Base-by-base conservation (phyloP, 2,888 invertebrate species). In the Atrina japonica region DNA sequence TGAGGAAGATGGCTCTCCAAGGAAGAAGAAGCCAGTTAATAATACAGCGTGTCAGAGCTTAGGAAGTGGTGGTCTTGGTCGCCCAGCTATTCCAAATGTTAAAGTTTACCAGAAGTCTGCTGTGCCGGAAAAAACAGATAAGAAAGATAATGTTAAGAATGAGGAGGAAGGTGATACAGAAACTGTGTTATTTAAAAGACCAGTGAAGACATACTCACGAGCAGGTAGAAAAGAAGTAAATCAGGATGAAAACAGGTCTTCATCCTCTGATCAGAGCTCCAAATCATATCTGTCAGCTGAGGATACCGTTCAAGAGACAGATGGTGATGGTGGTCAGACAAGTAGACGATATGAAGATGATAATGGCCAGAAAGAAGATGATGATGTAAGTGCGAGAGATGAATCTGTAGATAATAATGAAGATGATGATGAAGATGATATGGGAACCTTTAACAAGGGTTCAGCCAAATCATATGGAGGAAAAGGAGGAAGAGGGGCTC, bases 1-100 rank as follows among this genome's bases (percentile, higher is more conserved):
- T 63, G 86, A 85, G 45, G 79, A 79, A 52, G 82, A 80, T 56
- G 76, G 76, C 40, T 71, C 73, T 16, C 73, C 75, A 23, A 76
- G 69, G 30, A 82, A 80, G 58, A 67, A 63, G 16, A 64, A 73
- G 40, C 58, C 71, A 55, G 67, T 66, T 9, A 63, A 64, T 41
- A 52, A 61, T 25, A 47, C 65, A 2, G 53, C 71, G 18, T 55
- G 66, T 35, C 16, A 53, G 29, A 58, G 23, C 18, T 3, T 23
- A 21, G 35, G 25, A 41, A 14, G 30, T n/a, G 21, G 49, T 7
- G 71, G 71, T 14, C 49, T 72, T 30, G 71, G 71, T 23, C 45
- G 71, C 25, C 71, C 71, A 45, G 71, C 71, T 21, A 72, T 72
- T 25, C 52, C 71, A n/a, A 66, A 61, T 47, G 40, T 72, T 18